A percentile compares a stretch with the other conserved stretches of the same genome.
Conservation (phyloP, 2,888 invertebrate species). For the Synergus japonicus region DNA sequence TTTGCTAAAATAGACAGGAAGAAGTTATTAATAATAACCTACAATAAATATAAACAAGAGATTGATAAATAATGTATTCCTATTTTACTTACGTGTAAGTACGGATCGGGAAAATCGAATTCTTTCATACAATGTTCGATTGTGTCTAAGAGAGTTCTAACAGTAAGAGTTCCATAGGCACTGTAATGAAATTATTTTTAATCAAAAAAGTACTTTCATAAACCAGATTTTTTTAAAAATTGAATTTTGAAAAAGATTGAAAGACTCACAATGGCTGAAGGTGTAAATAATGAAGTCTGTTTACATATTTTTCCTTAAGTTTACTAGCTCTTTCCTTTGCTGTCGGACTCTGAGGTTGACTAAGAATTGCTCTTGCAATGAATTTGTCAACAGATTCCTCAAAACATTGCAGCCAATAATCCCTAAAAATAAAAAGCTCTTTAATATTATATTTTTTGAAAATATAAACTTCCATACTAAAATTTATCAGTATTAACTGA, state of each 20-base stretch:
- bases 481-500: background rate
- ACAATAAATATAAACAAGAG: constrained; percentile 38
- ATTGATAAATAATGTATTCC: constrained; percentile 39
- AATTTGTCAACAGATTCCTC: constrained; percentile 92
- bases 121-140: constrained; percentile 94
- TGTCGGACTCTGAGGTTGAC: constrained; percentile 87
- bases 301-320: constrained; percentile 90
- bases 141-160: constrained; percentile 92
- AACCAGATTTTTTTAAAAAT: background rate
- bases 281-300: constrained; percentile 86
- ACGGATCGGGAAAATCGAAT: constrained; percentile 94
- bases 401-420: constrained; percentile 95
- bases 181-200: constrained; percentile 66
- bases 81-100: constrained; percentile 79
- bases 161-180: constrained; percentile 91
- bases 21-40: constrained; percentile 27
- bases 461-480: background rate
- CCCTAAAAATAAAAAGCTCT: constrained; percentile 69
- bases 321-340: constrained; percentile 88
- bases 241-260: background rate
- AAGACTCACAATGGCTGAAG: constrained; percentile 87
- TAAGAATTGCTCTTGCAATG: constrained; percentile 88
- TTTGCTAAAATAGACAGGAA: constrained; percentile 83
- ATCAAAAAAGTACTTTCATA: background rate
- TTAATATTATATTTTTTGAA: constrained; percentile 29